A percentile compares a stretch with the other conserved stretches of the same genome.
phyloP scores from a whole-genome alignment of 2,888 invertebrate genomes.

The Diogma glabrata region DNA sequence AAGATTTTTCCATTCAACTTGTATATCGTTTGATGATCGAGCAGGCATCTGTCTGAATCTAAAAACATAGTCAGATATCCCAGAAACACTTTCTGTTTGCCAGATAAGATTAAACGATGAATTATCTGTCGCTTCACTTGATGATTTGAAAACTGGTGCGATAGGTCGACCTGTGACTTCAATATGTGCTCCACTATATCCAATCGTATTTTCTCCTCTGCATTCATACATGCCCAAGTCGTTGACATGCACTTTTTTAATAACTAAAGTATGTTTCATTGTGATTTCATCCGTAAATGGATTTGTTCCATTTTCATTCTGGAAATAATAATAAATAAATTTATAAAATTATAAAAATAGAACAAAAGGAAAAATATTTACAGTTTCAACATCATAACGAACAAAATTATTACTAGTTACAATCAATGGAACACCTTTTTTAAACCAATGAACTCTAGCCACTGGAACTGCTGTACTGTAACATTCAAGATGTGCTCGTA shows the following conservation, averaged over 20 bases:
- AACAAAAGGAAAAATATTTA: too few species aligned
- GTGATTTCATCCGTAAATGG: conserved; percentile 31
- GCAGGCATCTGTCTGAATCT: conserved; percentile 34
- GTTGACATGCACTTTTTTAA: conserved; percentile 50
- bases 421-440: conserved; percentile 44
- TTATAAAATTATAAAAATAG: too few species aligned
- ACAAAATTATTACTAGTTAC: conserved; percentile 31
- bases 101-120: conserved; percentile 62
- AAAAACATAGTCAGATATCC: conserved; percentile 58
- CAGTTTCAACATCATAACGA: conserved; percentile 36
- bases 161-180: conserved; percentile 52
- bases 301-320: conserved; percentile 31
- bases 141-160: conserved; percentile 33
- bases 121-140: conserved; percentile 29
- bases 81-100: conserved; percentile 75
- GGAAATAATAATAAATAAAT: not conserved
- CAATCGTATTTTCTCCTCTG: conserved; percentile 61
- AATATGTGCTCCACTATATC: conserved; percentile 55
- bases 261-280: conserved; percentile 50
- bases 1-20: conserved; percentile 30
- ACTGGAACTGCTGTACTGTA: conserved; percentile 55
- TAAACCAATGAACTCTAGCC: conserved; percentile 56
- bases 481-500: conserved; percentile 58
- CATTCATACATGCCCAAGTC: conserved; percentile 74
- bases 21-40: conserved; percentile 22